Evolutionary conservation across 2,113 vertebrate genomes (phyloP).

Genomic region (Mellivora capensis): DNA sequence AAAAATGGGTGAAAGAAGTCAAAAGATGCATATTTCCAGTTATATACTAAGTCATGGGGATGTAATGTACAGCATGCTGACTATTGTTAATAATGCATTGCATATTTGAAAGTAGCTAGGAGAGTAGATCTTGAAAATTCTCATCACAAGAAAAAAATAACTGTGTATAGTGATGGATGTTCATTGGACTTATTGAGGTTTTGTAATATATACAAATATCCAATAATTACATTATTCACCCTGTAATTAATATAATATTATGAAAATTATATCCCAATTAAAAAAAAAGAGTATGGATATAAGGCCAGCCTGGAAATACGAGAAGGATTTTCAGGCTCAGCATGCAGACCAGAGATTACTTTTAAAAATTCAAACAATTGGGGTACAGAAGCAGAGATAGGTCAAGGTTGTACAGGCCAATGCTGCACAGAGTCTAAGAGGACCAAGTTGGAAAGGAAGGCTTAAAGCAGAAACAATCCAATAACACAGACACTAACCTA

Average conservation of each 20-base stretch:
- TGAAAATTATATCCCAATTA: background rate
- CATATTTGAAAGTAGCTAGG: background rate
- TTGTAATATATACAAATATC: background rate
- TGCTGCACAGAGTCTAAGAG: background rate
- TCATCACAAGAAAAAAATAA: background rate
- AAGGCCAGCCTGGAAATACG: background rate
- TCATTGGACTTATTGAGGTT: background rate
- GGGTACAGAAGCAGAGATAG: background rate
- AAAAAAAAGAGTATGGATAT: background rate
- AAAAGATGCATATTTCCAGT: background rate
- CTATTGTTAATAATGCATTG: background rate
- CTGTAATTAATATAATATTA: background rate
- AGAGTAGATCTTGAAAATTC: background rate
- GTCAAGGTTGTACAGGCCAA: background rate
- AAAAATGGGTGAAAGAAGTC: background rate
- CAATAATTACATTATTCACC: background rate
- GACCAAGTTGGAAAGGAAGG: background rate
- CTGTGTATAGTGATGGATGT: background rate
- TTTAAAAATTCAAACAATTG: background rate
- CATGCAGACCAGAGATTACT: background rate
- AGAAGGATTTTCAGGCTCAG: background rate
- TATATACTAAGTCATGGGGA: background rate
- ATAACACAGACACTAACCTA: background rate
- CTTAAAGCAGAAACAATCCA: background rate
- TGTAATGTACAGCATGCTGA: background rate